Evolutionary conservation across 2,888 invertebrate species (phyloP).

Genomic region (Plebejus anna): DNA sequence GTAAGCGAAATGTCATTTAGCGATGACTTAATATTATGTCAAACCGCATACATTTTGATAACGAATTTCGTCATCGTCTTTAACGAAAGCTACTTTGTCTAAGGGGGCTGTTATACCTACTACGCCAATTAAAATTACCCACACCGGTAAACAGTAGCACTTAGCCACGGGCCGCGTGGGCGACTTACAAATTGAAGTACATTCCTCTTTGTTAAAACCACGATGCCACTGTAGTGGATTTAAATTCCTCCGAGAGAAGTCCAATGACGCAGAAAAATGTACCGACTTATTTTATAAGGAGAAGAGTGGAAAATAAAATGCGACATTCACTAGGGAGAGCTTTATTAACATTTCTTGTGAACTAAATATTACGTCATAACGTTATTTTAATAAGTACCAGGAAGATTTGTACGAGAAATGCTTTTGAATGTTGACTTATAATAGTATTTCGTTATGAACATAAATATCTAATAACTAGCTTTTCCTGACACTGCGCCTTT

Average conservation of each 20-base stretch:
- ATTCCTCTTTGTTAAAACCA: background rate
- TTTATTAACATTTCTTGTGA: conserved; percentile 3
- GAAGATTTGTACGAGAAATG: no score
- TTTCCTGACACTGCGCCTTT: no score
- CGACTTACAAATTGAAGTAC: conserved; percentile 6
- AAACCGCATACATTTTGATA: no score
- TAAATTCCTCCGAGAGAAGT: background rate
- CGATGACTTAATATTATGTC: no score
- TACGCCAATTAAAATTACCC: background rate
- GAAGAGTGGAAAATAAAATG: background rate
- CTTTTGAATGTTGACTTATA: no score
- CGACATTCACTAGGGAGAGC: background rate
- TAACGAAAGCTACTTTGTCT: no score
- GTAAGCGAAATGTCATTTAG: no score
- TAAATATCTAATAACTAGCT: no score
- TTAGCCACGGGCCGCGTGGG: background rate
- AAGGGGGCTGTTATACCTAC: background rate
- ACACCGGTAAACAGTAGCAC: background rate
- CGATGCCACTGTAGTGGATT: background rate
- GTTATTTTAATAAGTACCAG: background rate
- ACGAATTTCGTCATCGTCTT: no score
- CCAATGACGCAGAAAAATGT: background rate
- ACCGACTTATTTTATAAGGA: background rate
- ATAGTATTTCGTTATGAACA: no score
- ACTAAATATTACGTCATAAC: background rate